Evolutionary conservation across 2,113 vertebrate genomes (phyloP), one percentile per base, ranked within the genome.

Genomic region (Nothoprocta perdicaria): DNA sequence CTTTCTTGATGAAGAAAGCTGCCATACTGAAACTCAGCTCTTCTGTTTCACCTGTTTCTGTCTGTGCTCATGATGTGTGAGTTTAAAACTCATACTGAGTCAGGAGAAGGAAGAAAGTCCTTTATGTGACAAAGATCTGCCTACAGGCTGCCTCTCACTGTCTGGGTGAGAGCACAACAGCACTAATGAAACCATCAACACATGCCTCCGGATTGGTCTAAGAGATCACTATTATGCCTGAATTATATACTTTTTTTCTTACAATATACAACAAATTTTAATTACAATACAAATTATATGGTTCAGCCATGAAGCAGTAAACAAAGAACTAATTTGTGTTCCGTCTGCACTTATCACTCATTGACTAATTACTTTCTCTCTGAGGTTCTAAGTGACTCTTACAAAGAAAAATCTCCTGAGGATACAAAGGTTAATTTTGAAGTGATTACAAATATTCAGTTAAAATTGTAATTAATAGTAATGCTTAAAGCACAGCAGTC

Each of bases 281-380:
- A 98, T 98, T 98, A 97, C 92, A 96, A 92, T 95, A 96, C 94
- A 97, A 98, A 98, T 98, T 97, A 97, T 96, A 93, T 26, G 69
- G 92, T 94, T 94, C 84, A 95, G 88, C 86, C 94, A 97, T 96
- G 97, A 97, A 98, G 96, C 96, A 96, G 97, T 98, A 98, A 98
- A 98, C 97, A 98, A 98, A 96, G 95, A 97, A 92, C 94, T 97
- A 97, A 98, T 98, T 98, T 97, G 85, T 96, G 95, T 97, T 95
- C 95, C 96, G 98, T 98, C 93, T 97, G 96, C 93, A 95, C 94
- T 98, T 97, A 97, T 94, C 95, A 97, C 97, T 97, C 96, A 62
- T 96, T 98, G 97, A 98, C 97, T 98, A 98, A 98, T 99, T 98
- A 98, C 96, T 97, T 98, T 97, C 88, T 98, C 90, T 97, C 93